Percentiles rank a stretch among this genome's conserved stretches.
Evolutionary conservation across 2,888 invertebrate genomes (phyloP).

Genomic region (Labia minor): DNA sequence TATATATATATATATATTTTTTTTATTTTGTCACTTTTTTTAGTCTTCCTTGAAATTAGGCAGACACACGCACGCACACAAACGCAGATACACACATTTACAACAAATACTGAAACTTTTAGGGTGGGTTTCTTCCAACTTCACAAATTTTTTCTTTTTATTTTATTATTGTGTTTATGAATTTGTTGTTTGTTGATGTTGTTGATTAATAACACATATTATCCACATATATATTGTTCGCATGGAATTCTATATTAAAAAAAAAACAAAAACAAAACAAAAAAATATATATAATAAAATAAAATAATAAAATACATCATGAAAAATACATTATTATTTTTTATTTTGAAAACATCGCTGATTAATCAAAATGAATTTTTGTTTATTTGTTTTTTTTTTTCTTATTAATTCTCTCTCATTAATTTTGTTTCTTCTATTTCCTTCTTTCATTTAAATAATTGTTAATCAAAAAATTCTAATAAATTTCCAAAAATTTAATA

Average conservation of each 20-base stretch:
- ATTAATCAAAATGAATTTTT: not conserved
- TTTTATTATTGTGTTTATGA: no score
- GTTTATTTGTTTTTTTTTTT: not conserved
- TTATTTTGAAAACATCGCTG: not conserved
- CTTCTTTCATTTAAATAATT: no score
- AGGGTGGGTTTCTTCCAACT: constrained; percentile 9
- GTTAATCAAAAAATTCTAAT: no score
- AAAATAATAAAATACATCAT: not conserved
- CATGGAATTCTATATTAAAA: not conserved
- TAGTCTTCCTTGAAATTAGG: not conserved
- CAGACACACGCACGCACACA: not conserved
- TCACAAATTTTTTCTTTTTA: not conserved
- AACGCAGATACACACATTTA: not conserved
- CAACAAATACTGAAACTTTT: constrained; percentile 5
- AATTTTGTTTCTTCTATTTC: no score
- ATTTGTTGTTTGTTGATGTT: not conserved
- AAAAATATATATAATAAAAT: no score
- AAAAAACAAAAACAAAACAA: not conserved
- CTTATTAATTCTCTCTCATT: no score
- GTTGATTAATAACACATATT: not conserved
- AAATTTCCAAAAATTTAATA: no score
- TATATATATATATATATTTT: not conserved
- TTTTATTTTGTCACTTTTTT: not conserved
- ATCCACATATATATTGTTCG: constrained; percentile 8
- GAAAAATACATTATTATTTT: not conserved